Evolutionary conservation across 2,797 vertebrate genomes (phyloP).

Genomic region (Lepilemur ruficaudatus): DNA sequence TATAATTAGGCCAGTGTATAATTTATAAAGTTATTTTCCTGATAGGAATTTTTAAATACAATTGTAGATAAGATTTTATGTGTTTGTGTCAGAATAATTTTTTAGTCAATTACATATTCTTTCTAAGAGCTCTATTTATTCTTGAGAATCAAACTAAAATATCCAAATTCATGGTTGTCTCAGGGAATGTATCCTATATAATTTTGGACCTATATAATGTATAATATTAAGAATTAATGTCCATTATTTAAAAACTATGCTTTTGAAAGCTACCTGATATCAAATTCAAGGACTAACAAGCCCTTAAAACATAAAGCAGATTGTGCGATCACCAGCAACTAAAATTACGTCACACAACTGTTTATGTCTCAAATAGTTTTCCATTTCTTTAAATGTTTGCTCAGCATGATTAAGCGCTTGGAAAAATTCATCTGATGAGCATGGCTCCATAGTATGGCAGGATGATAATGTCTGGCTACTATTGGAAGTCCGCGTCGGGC

Average conservation of each 20-base stretch:
- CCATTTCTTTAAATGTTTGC: slow-evolving; percentile 97
- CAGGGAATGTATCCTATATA: not conserved
- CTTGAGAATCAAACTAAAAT: not conserved
- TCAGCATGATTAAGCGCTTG: slow-evolving; percentile 96
- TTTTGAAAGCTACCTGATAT: not conserved
- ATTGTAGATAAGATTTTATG: not conserved
- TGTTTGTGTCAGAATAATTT: not conserved
- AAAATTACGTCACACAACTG: slow-evolving; percentile 97
- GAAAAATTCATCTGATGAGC: slow-evolving; percentile 95
- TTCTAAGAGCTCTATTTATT: not conserved
- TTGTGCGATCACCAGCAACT: slow-evolving; percentile 94
- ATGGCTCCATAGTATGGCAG: slow-evolving; percentile 95
- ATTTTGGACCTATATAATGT: not conserved
- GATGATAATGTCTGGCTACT: slow-evolving; percentile 94
- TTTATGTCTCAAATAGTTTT: slow-evolving; percentile 94
- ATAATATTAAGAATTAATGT: not conserved
- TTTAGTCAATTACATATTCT: not conserved
- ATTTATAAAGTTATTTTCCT: not conserved
- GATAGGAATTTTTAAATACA: not conserved
- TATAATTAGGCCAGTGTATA: not conserved
- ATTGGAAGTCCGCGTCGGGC: slow-evolving; percentile 94
- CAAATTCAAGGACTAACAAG: not conserved
- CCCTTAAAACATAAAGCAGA: slow-evolving; percentile 73
- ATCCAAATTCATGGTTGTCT: not conserved
- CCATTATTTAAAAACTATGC: not conserved